These are phyloP conservation scores for Hermetia illucens DNA, from an alignment of 1,140 invertebrate genomes.

Conservation along the genomic window DNA sequence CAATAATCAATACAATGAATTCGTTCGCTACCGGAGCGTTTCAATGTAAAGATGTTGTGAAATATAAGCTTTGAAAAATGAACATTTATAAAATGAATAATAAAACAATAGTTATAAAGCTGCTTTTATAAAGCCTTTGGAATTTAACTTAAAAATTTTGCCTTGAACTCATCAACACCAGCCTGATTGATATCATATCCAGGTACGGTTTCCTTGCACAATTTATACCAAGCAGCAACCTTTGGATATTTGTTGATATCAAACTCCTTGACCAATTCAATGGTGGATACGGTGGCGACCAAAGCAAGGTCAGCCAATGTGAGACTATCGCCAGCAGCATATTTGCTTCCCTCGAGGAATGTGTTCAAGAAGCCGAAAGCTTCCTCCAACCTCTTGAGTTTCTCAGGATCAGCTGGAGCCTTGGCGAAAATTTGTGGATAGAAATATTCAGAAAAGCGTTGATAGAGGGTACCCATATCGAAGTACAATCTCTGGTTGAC, in stretches of 20 bases:
- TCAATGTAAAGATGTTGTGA: no score
- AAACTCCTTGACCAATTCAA: slow-evolving; percentile 48
- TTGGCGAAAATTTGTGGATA: slow-evolving; percentile 54
- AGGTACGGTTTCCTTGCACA: slow-evolving; percentile 48
- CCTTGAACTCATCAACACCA: slow-evolving; percentile 37
- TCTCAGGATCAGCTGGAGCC: slow-evolving; percentile 45
- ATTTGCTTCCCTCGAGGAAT: slow-evolving; percentile 48
- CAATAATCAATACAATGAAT: no score
- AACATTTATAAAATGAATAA: no score
- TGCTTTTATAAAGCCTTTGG: no score
- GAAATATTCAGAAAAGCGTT: slow-evolving; percentile 45
- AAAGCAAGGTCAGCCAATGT: slow-evolving; percentile 59
- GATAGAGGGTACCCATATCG: slow-evolving; percentile 52
- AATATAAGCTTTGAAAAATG: no score
- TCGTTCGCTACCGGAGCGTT: no score
- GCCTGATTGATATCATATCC: slow-evolving; percentile 59
- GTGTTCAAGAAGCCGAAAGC: slow-evolving; percentile 49
- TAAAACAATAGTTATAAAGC: no score
- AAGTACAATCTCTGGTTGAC: slow-evolving; percentile 63
- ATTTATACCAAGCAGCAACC: slow-evolving; percentile 52
- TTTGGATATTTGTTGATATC: slow-evolving; percentile 53
- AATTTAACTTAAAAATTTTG: slow-evolving; percentile 11
- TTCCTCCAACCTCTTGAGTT: slow-evolving; percentile 44
- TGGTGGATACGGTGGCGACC: slow-evolving; percentile 44
- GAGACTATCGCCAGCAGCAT: slow-evolving; percentile 47